These are phyloP conservation scores for Leptinotarsa juncta DNA, from an alignment of 2,888 invertebrate species.

Conservation along the genomic window DNA sequence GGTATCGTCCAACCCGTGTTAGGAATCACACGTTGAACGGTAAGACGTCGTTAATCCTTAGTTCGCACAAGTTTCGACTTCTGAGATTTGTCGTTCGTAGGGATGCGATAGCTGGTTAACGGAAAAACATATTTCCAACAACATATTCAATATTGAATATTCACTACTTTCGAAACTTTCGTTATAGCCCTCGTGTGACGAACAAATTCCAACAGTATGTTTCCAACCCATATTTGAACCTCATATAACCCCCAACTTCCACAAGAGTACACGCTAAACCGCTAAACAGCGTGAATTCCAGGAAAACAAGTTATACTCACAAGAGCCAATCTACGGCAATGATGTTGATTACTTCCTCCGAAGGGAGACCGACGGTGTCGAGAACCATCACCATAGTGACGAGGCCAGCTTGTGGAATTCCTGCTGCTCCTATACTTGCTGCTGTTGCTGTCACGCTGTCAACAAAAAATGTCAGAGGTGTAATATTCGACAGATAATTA, in stretches of 20 bases:
- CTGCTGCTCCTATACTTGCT: slow-evolving; percentile 97
- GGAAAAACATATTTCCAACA: no score
- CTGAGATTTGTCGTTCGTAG: no score
- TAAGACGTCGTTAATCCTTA: no score
- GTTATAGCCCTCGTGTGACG: no score
- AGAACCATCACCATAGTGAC: slow-evolving; percentile 97
- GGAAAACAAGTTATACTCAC: slow-evolving; percentile 71
- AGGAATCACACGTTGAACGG: no score
- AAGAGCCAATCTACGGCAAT: slow-evolving; percentile 93
- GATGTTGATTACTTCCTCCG: slow-evolving; percentile 90
- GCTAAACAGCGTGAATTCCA: not conserved
- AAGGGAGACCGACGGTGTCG: slow-evolving; percentile 90
- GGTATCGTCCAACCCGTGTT: no score
- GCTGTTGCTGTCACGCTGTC: slow-evolving; percentile 84
- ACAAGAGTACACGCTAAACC: not conserved
- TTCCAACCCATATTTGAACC: not conserved
- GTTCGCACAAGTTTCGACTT: no score
- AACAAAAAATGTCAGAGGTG: slow-evolving; percentile 23
- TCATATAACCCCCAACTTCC: no score
- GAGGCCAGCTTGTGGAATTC: slow-evolving; percentile 95
- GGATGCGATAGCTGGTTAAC: no score
- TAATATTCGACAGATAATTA: no score
- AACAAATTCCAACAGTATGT: not conserved
- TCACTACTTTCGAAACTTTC: no score
- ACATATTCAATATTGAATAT: no score